phyloP scores from a whole-genome alignment of 2,113 vertebrate genomes.

The Neoarius graeffei region DNA sequence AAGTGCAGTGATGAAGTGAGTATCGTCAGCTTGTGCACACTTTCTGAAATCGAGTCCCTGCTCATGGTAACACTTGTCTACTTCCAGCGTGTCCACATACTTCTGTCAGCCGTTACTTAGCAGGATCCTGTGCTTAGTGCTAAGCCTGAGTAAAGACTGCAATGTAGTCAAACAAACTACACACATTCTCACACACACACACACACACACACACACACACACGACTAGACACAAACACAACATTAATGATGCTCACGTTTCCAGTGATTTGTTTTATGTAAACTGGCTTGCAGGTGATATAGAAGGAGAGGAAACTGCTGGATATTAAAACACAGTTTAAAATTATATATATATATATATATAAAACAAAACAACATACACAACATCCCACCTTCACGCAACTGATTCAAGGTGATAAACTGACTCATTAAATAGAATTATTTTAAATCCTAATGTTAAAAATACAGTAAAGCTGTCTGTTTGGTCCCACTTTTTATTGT shows the following conservation, averaged over 20 bases:
- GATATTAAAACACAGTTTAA: neutral
- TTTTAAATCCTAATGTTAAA: too few species aligned
- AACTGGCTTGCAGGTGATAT: neutral
- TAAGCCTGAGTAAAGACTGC: conserved; percentile 48
- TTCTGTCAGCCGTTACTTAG: conserved; percentile 38
- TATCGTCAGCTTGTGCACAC: neutral
- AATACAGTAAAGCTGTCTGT: too few species aligned
- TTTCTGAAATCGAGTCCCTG: conserved; percentile 4
- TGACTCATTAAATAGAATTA: too few species aligned
- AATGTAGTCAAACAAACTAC: conserved; percentile 21
- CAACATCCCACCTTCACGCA: too few species aligned
- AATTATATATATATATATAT: too few species aligned
- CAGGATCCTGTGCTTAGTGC: conserved; percentile 50
- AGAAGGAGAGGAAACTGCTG: neutral
- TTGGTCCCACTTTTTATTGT: neutral
- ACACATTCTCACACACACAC: neutral
- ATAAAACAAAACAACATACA: too few species aligned
- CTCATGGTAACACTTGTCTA: conserved; percentile 34
- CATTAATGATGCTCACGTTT: neutral
- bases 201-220: conserved; percentile 1
- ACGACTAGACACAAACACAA: neutral
- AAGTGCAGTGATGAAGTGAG: neutral
- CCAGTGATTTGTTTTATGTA: neutral
- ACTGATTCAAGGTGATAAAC: too few species aligned
- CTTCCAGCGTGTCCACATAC: conserved; percentile 2